A percentile compares a stretch with the other conserved stretches of the same genome.
Evolutionary conservation across 2,113 vertebrate species (phyloP).

Genomic region (Pelmatolapia mariae): DNA sequence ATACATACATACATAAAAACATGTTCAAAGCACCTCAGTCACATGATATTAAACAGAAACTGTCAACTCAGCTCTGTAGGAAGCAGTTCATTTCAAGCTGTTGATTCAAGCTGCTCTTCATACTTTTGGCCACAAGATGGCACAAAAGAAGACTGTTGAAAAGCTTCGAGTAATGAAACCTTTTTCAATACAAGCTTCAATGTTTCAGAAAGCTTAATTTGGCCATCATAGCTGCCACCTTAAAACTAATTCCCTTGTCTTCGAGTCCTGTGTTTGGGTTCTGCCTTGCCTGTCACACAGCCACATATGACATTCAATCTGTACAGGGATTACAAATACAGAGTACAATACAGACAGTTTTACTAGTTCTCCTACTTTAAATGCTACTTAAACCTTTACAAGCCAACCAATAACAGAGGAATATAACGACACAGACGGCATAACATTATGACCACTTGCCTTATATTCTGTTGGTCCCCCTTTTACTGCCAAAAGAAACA

Average conservation of each 20-base stretch:
- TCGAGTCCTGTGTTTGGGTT: neutral
- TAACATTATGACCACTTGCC: neutral
- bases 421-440: neutral
- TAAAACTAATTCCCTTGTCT: neutral
- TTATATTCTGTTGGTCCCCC: neutral
- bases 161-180: neutral
- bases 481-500: neutral
- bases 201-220: neutral
- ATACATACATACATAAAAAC: neutral
- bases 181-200: neutral
- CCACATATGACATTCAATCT: neutral
- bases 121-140: neutral
- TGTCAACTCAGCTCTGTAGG: neutral
- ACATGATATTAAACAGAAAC: neutral
- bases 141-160: neutral
- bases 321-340: neutral
- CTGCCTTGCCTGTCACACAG: neutral
- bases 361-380: neutral
- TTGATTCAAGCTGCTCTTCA: neutral
- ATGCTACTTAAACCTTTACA: neutral
- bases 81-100: neutral
- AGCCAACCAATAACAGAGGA: neutral
- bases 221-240: neutral
- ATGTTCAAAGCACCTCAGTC: neutral
- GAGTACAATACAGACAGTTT: neutral